Evolutionary conservation across 2,888 invertebrate species (phyloP).

Genomic region (Noctua janthina): DNA sequence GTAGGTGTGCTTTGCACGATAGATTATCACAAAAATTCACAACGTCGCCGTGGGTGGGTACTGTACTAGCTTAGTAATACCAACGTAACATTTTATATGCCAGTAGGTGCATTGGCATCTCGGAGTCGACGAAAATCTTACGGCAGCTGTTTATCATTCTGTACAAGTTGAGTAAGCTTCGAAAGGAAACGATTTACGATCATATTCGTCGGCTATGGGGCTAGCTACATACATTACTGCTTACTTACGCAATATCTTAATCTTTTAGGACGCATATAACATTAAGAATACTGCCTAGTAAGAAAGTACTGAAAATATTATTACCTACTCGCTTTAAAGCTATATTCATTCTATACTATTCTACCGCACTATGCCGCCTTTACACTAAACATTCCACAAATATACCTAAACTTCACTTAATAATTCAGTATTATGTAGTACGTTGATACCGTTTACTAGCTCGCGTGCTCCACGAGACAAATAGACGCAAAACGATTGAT

Average conservation of each 20-base stretch:
- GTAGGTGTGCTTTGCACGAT: slow-evolving; percentile 63
- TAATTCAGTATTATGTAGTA: slow-evolving; percentile 32
- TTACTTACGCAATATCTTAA: slow-evolving; percentile 12
- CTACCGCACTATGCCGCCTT: neutral
- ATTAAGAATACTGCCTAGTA: neutral
- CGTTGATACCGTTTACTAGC: slow-evolving; percentile 46
- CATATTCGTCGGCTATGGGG: slow-evolving; percentile 18
- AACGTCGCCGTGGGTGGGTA: slow-evolving; percentile 65
- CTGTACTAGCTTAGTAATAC: slow-evolving; percentile 29
- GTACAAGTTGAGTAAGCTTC: slow-evolving; percentile 29
- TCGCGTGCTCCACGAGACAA: slow-evolving; percentile 59
- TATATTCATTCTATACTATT: neutral
- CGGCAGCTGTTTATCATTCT: slow-evolving; percentile 37
- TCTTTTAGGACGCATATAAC: neutral
- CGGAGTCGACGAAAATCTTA: slow-evolving; percentile 32
- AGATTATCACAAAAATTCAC: slow-evolving; percentile 69
- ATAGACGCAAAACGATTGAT: slow-evolving; percentile 57
- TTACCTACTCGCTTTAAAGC: neutral
- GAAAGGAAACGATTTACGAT: slow-evolving; percentile 52
- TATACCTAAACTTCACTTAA: slow-evolving; percentile 2
- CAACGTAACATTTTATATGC: slow-evolving; percentile 24
- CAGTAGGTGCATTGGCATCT: slow-evolving; percentile 30
- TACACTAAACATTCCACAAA: neutral
- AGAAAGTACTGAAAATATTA: neutral
- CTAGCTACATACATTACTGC: slow-evolving; percentile 16